Evolutionary conservation across 2,888 invertebrate genomes (phyloP), one percentile per base, ranked within the genome.

Genomic region (Abrostola tripartita): DNA sequence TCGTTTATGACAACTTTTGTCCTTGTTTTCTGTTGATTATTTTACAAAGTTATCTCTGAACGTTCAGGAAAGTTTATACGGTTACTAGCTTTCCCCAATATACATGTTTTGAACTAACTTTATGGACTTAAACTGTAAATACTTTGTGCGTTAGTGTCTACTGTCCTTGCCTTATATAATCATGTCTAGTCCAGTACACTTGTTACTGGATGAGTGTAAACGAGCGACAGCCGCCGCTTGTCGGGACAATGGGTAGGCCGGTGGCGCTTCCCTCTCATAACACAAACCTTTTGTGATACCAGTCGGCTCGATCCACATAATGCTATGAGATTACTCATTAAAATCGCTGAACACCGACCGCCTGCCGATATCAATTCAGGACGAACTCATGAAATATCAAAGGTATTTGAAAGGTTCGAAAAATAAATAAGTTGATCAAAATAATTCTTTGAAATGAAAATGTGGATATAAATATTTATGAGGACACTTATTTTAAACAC

Each of bases 201-300:
- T 52, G 36, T 8, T 6, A 50, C 52, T 55, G 1, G 61, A 59
- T 12, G 57, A 42, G 52, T 79, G 57, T 79, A 74, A 88, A 86
- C 83, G 81, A 77, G 76, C 75, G 61, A 65, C 61, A 54, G 60
- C 55, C 41, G 72, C 57, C 77, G 81, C 68, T 83, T 83, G 70
- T 68, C 64, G 61, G 74, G 78, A 90, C 88, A 90, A 90, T 86
- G 61, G 81, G 79, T 68, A 76, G 78, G 79, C 81, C 78, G 77
- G 69, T 78, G 74, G 76, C 78, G 74, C 79, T 82, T 83, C 82
- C 75, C 73, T 81, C 79, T 81, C 73, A 76, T 82, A 83, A 85
- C 81, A 85, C 81, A 87, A 85, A 83, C 81, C 88, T 87, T 87
- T 88, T 88, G 83, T 86, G 71, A 84, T 78, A 79, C 59, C 78